phyloP scores from a whole-genome alignment of 2,797 vertebrate genomes.

The Platalea minor region DNA sequence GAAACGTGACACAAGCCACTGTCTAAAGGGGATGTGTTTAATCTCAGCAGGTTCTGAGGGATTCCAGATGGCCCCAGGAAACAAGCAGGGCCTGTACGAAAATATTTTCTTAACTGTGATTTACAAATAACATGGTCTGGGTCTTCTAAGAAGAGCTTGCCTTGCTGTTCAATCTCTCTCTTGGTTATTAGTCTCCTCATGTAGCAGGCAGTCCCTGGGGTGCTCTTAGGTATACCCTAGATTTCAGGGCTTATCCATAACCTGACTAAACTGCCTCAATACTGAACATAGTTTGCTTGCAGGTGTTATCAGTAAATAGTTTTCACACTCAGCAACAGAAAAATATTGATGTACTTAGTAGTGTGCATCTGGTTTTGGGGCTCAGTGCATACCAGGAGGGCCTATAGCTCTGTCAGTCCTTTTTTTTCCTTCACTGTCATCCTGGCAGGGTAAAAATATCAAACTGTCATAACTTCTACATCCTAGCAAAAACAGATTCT shows the following conservation, averaged over 20 bases:
- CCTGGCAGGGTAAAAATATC: neutral
- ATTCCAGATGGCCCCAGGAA: constrained; percentile 44
- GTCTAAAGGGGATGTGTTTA: neutral
- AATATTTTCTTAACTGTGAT: neutral
- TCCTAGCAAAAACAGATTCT: neutral
- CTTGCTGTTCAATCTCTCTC: neutral
- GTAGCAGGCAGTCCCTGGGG: neutral
- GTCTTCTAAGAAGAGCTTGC: neutral
- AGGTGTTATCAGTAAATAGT: neutral
- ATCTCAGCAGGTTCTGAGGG: constrained; percentile 14
- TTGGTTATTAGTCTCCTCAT: neutral
- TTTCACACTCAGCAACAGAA: neutral
- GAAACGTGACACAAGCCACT: neutral
- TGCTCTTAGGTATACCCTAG: neutral
- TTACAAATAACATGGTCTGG: neutral
- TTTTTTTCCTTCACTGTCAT: neutral
- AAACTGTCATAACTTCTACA: neutral
- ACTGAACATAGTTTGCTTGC: neutral
- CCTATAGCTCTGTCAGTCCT: neutral
- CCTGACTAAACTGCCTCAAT: neutral
- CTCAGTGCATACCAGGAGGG: neutral
- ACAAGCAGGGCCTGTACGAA: neutral
- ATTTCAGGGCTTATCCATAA: neutral
- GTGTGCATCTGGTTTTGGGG: neutral
- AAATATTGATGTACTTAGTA: neutral